Conservation (phyloP, 1,140 invertebrate genomes). For the Lepidurus couesii region DNA sequence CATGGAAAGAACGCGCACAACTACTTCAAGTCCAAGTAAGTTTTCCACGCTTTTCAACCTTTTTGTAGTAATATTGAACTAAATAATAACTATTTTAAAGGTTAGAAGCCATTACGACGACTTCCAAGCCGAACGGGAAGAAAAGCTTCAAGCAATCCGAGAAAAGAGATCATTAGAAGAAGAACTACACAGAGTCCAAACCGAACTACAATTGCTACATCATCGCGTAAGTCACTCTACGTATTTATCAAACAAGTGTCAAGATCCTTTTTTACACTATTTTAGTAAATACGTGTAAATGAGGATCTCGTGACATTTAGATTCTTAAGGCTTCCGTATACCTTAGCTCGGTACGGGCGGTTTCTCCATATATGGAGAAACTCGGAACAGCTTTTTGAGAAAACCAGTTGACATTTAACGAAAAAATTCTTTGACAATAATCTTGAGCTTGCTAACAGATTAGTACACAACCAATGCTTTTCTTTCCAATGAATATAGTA, state of each 20-base stretch:
- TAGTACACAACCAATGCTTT: too few species aligned
- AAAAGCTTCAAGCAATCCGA: not conserved
- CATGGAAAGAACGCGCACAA: not conserved
- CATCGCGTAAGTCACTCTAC: not conserved
- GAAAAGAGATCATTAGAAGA: not conserved
- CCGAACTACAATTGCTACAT: not conserved
- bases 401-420: too few species aligned
- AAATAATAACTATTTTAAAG: not conserved
- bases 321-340: too few species aligned
- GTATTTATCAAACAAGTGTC: not conserved
- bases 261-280: not conserved
- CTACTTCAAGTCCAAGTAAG: not conserved
- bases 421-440: too few species aligned
- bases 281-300: too few species aligned
- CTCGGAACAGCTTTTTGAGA: too few species aligned
- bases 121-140: not conserved
- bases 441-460: too few species aligned
- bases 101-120: not conserved
- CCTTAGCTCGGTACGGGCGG: too few species aligned
- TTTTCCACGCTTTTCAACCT: not conserved
- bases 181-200: not conserved
- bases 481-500: too few species aligned
- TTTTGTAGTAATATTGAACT: not conserved
- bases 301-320: too few species aligned
- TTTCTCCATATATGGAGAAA: too few species aligned